Evolutionary conservation across 2,888 invertebrate genomes (phyloP).

Genomic region (Chrysopilus asiliformis): DNA sequence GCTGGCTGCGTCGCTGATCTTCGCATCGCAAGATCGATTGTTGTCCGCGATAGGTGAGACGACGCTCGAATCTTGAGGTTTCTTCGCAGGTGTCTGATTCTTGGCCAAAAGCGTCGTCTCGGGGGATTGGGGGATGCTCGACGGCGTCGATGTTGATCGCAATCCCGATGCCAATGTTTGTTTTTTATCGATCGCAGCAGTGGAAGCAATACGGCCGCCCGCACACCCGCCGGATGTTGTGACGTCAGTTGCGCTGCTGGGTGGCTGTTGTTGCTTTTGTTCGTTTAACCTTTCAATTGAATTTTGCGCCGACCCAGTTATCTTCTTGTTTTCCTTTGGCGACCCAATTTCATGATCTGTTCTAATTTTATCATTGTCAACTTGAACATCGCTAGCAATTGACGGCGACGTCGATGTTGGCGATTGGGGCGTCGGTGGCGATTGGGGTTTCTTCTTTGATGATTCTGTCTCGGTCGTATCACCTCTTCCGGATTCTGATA

Average conservation of each 20-base stretch:
- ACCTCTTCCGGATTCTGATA: conserved; percentile 11
- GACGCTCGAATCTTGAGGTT: background rate
- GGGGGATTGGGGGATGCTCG: background rate
- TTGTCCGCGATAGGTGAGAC: no score
- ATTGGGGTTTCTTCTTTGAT: no score
- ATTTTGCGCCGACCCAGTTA: conserved; percentile 10
- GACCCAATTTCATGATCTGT: conserved; percentile 11
- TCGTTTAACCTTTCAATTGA: conserved; percentile 10
- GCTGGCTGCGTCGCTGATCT: background rate
- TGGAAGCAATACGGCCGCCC: no score
- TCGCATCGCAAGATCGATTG: background rate
- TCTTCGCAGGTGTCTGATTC: background rate
- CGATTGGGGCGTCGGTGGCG: no score
- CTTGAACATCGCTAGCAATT: no score
- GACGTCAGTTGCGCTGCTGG: background rate
- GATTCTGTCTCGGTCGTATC: no score
- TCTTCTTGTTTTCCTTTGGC: conserved; percentile 9
- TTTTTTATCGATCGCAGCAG: no score
- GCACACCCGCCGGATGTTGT: no score
- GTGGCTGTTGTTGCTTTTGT: conserved; percentile 3
- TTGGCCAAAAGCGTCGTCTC: background rate
- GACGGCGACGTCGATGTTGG: no score
- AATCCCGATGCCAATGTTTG: background rate
- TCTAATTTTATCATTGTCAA: conserved; percentile 12
- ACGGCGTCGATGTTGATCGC: background rate